Base-by-base conservation (phyloP, 2,888 invertebrate genomes). In the Lasioglossum lativentre region DNA sequence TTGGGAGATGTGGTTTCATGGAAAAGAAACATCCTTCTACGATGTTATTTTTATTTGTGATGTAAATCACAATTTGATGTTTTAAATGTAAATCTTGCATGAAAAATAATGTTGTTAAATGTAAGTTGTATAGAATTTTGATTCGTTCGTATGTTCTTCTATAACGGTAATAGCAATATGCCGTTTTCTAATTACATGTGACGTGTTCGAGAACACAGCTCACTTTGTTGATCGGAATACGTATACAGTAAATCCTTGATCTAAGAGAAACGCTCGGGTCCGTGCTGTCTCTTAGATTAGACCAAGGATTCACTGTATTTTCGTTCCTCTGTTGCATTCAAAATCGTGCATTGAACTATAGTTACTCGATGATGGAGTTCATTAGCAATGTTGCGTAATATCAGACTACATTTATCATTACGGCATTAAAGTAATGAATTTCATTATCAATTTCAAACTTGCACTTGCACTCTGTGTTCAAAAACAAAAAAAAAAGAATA, bases 101-200 rank as follows among this genome's bases (percentile, higher is more conserved):
- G 19, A 66, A 66, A 19, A 66, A 23, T 38, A 66, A 66, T 34
- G 66, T 66, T 38, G 66, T 66, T 34, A 66, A 66, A 66, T 66
- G 34, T 66, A 66, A 66, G 34, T 66, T 34, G 19, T 4, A 66
- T 34, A 10, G 16, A 34, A 34, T 66, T 66, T 34, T 1, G 30
- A 66, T 10, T 34, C 16, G 19, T 34, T 30, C 8, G 4, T 23
- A 19, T 23, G 23, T 30, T 66, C 30, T 38, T 66, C 66, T 34
- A 19, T 38, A 38, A 23, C 4, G 19, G 23, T 1, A 66, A 66
- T 66, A 66, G 19, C 27, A 63, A 23, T 34, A 34, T 23, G 34
- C 16, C 34, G 16, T 66, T 34, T 19, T 66, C 19, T 34, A 16
- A 66, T 34, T 34, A 66, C 66, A 8, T 34, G 27, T 27, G 19